These are phyloP conservation scores for Caradrina clavipalpis DNA, from an alignment of 2,888 invertebrate species.

Conservation along the genomic window DNA sequence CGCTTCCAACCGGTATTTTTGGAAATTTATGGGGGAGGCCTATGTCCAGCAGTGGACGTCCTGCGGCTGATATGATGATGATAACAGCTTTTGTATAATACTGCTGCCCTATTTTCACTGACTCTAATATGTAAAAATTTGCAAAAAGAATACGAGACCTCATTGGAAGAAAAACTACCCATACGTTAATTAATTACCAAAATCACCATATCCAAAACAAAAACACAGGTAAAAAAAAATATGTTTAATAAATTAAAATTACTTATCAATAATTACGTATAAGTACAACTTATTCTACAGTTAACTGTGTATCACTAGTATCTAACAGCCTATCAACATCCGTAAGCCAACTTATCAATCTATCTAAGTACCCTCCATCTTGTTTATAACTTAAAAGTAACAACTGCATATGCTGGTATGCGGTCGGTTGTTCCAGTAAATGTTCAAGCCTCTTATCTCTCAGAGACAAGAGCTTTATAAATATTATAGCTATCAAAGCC, in stretches of 20 bases:
- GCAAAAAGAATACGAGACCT: no score
- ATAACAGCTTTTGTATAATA: no score
- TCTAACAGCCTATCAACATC: constrained; percentile 87
- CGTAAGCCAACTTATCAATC: constrained; percentile 87
- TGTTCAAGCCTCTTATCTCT: constrained; percentile 78
- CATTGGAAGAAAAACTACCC: no score
- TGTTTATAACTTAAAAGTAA: constrained; percentile 87
- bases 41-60: no score
- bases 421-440: constrained; percentile 76
- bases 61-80: no score
- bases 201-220: background rate
- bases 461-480: constrained; percentile 92
- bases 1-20: no score
- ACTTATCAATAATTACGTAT: constrained; percentile 18
- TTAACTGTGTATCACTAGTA: constrained; percentile 82
- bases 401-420: constrained; percentile 85
- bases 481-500: constrained; percentile 93
- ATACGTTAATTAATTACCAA: no score
- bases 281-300: constrained; percentile 67
- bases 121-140: no score
- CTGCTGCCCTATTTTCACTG: no score
- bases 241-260: constrained; percentile 15
- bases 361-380: constrained; percentile 88
- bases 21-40: no score
- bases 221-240: background rate